Conservation (phyloP, 2,113 vertebrate species). For the Copsychus sechellarum region DNA sequence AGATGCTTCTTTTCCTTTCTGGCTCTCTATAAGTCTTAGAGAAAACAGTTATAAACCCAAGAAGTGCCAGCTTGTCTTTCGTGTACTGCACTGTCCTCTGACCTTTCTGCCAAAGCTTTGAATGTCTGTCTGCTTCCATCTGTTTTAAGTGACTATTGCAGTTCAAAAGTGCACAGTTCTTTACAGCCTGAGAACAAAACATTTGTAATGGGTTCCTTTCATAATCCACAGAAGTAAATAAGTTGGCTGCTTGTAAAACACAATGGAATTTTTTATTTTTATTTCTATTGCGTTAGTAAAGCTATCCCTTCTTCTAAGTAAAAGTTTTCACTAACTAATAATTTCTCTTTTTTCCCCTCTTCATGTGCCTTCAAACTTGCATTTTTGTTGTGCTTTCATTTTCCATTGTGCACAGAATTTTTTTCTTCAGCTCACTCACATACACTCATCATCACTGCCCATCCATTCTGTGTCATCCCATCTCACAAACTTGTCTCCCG, state of each 20-base stretch:
- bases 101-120: conserved; percentile 51
- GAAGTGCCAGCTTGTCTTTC: conserved; percentile 37
- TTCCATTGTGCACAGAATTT: conserved; percentile 44
- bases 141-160: conserved; percentile 34
- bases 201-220: not conserved
- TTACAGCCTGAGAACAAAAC: conserved; percentile 28
- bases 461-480: conserved; percentile 76
- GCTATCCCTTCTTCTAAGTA: conserved; percentile 30
- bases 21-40: conserved; percentile 20
- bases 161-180: conserved; percentile 39
- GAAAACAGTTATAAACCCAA: conserved; percentile 3
- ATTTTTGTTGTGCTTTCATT: conserved; percentile 47
- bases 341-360: conserved; percentile 70
- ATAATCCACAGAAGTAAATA: conserved; percentile 29
- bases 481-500: conserved; percentile 76
- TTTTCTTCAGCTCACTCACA: conserved; percentile 74
- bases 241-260: conserved; percentile 29
- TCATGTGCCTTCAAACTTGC: conserved; percentile 59
- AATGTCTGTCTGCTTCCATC: conserved; percentile 40
- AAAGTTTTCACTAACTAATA: conserved; percentile 75
- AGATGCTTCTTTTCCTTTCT: conserved; percentile 2
- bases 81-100: not conserved
- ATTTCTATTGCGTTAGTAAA: not conserved
- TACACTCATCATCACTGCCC: conserved; percentile 80
- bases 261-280: conserved; percentile 15